Conservation (phyloP, 2,113 vertebrate genomes). For the Nipponia nippon region DNA sequence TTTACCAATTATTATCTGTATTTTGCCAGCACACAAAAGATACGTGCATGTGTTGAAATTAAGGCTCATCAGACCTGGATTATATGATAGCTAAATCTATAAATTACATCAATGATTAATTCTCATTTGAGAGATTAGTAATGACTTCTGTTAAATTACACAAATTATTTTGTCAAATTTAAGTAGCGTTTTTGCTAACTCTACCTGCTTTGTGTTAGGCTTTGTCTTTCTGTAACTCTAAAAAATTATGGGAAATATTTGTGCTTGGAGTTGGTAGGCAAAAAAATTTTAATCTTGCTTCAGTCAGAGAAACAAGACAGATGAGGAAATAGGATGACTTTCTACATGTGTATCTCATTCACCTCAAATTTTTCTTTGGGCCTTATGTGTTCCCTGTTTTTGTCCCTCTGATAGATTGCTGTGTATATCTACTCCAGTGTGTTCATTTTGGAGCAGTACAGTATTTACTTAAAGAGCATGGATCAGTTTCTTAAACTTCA, state of each 20-base stretch:
- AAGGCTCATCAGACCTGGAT: background rate
- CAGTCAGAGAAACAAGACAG: background rate
- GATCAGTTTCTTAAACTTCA: background rate
- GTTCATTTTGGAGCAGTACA: background rate
- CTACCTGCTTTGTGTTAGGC: background rate
- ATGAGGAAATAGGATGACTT: background rate
- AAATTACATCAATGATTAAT: background rate
- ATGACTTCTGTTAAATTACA: background rate
- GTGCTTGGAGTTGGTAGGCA: background rate
- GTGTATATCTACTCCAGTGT: background rate
- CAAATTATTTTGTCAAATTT: background rate
- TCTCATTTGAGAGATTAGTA: background rate
- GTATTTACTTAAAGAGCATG: background rate
- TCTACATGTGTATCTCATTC: background rate
- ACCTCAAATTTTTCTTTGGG: background rate
- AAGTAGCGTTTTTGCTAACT: background rate
- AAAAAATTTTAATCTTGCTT: background rate
- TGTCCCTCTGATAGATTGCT: background rate
- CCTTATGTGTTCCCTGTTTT: background rate
- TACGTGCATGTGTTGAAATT: background rate
- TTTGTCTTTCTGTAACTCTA: background rate
- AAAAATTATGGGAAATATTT: background rate
- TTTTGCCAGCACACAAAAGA: background rate
- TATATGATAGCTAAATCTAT: background rate
- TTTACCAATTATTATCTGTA: background rate